Evolutionary conservation across 2,888 invertebrate species (phyloP), one percentile per base, ranked within the genome.

Genomic region (Clepsis dumicolana): DNA sequence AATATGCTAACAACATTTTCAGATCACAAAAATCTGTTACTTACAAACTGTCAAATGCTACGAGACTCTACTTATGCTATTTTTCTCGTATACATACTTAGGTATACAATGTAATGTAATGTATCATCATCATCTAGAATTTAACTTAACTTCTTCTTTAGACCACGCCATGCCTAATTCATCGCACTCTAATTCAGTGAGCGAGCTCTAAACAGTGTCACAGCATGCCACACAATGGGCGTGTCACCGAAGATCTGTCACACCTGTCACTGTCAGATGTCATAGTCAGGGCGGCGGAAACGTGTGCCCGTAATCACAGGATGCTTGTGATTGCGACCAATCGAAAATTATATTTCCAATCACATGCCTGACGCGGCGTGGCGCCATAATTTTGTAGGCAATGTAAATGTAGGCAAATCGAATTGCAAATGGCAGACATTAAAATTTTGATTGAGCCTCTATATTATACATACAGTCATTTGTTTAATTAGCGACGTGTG

Each of bases 261-360:
- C 81, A 82, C 77, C 71, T 82, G 82, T 85, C 85, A 75, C 52
- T 71, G 60, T 75, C 75, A 74, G 73, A 72, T 69, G 62, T 64
- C 61, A 69, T 65, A 53, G 71, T 73, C 71, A 71, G 63, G 12
- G 21, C 48, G 64, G 14, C 57, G 57, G 65, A 71, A 70, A 70
- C 65, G 67, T 74, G 73, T 56, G 59, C n/a, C 69, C 61, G 68
- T 87, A 87, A 88, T 86, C 73, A 73, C 86, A 80, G 86, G 85
- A 84, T 84, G 82, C 70, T 44, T 74, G 79, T 80, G 79, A 70
- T 75, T 74, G 80, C 80, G 78, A 70, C 80, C 75, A 82, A 86
- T 86, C 74, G 79, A 70, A 81, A 86, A 88, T 85, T 72, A 71
- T 69, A 72, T 70, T 66, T 75, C 70, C 67, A 64, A 65, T 69